phyloP scores from a whole-genome alignment of 2,888 invertebrate species.

The Onchidella celtica region DNA sequence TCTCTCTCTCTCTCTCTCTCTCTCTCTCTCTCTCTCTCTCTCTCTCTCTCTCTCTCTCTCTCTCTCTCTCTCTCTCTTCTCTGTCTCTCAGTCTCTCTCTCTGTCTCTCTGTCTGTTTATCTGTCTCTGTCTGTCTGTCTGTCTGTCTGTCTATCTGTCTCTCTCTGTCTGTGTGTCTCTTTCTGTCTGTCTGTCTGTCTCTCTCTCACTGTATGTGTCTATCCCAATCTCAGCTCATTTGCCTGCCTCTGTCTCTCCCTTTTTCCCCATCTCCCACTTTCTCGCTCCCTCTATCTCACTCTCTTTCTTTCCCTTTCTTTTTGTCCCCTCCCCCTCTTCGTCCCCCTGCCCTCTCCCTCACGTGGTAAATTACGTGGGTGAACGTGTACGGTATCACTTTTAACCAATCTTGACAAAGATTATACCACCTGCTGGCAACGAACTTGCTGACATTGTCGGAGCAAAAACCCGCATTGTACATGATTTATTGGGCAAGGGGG shows the following conservation, averaged over 20 bases:
- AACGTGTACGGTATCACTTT: too few species aligned
- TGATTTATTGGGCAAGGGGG: too few species aligned
- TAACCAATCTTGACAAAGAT: too few species aligned
- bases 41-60: background rate
- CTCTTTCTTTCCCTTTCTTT: constrained; percentile 10
- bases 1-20: background rate
- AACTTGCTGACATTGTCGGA: too few species aligned
- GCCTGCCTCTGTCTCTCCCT: background rate
- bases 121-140: background rate
- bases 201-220: constrained; percentile 5
- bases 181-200: constrained; percentile 17
- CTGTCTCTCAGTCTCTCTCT: constrained; percentile 9
- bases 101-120: constrained; percentile 2
- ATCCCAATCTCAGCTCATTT: constrained; percentile 18
- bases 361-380: too few species aligned
- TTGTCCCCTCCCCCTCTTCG: background rate
- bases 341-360: too few species aligned
- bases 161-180: constrained; percentile 23
- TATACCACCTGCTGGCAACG: too few species aligned
- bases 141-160: constrained; percentile 23
- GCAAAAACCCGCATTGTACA: too few species aligned
- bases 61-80: constrained; percentile 6
- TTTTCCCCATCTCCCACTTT: constrained; percentile 13
- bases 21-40: background rate
- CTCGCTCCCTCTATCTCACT: background rate